phyloP scores from a whole-genome alignment of 2,888 invertebrate species.

The Catocala nupta region DNA sequence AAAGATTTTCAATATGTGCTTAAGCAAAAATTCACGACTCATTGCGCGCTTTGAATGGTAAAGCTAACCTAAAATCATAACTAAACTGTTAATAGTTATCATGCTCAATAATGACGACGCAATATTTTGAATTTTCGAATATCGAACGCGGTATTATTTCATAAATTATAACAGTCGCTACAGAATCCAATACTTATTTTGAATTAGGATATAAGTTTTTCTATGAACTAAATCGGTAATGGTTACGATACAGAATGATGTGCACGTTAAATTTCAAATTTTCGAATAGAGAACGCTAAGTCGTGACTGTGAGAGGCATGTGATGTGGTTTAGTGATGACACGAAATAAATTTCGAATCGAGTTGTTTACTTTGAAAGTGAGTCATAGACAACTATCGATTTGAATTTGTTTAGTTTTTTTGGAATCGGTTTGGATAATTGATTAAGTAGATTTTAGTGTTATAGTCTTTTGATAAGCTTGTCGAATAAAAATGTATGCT shows the following conservation, averaged over 20 bases:
- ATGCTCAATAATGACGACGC: neutral
- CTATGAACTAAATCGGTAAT: neutral
- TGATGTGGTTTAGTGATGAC: conserved; percentile 43
- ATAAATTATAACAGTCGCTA: neutral
- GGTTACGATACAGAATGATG: neutral
- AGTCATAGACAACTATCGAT: conserved; percentile 21
- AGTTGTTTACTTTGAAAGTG: conserved; percentile 41
- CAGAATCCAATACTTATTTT: neutral
- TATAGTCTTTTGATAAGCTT: neutral
- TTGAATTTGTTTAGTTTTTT: conserved; percentile 6
- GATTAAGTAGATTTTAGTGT: neutral
- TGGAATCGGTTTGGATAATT: neutral
- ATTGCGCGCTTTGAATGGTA: conserved; percentile 3
- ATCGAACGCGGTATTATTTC: conserved; percentile 11
- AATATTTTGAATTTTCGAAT: conserved; percentile 14
- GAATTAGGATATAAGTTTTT: neutral
- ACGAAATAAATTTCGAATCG: conserved; percentile 22
- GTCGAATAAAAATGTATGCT: neutral
- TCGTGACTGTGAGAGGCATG: conserved; percentile 31
- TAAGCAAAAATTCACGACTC: neutral
- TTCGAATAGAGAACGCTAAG: conserved; percentile 27
- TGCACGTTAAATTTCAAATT: neutral
- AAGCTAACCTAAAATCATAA: fast-evolving
- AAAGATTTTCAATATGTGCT: neutral
- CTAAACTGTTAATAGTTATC: conserved; percentile 2